phyloP scores from a whole-genome alignment of 2,797 vertebrate species.

The Chelon auratus region DNA sequence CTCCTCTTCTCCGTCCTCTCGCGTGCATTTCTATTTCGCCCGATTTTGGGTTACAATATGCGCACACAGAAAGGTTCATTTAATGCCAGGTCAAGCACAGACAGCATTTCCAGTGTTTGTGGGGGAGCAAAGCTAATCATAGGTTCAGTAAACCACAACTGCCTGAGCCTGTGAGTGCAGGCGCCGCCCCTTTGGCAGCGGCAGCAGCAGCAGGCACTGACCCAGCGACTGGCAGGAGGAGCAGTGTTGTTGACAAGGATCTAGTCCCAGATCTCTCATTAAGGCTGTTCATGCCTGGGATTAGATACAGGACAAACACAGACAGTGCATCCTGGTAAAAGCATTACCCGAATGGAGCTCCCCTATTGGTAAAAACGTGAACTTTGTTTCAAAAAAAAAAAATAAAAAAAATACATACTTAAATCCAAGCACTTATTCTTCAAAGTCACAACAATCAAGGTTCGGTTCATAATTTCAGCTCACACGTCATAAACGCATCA shows the following conservation, averaged over 20 bases:
- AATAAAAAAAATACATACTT: background rate
- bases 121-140: constrained; percentile 73
- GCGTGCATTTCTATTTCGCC: constrained; percentile 34
- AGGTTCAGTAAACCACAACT: constrained; percentile 68
- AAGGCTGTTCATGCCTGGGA: constrained; percentile 72
- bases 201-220: constrained; percentile 57
- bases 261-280: constrained; percentile 79
- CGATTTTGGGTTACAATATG: constrained; percentile 38
- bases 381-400: constrained; percentile 7
- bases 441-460: background rate
- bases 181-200: constrained; percentile 71
- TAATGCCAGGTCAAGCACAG: constrained; percentile 50
- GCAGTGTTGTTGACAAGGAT: constrained; percentile 73
- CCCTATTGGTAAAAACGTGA: constrained; percentile 59
- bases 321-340: constrained; percentile 44
- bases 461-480: constrained; percentile 17
- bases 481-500: constrained; percentile 20
- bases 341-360: constrained; percentile 57
- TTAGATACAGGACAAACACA: constrained; percentile 63
- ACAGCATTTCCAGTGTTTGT: constrained; percentile 63
- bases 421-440: background rate
- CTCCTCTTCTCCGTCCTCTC: constrained; percentile 23
- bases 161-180: constrained; percentile 62
- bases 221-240: constrained; percentile 70
- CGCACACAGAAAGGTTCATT: constrained; percentile 46